These are phyloP conservation scores for Baronia brevicornis DNA, from an alignment of 2,888 invertebrate genomes.

Conservation along the genomic window DNA sequence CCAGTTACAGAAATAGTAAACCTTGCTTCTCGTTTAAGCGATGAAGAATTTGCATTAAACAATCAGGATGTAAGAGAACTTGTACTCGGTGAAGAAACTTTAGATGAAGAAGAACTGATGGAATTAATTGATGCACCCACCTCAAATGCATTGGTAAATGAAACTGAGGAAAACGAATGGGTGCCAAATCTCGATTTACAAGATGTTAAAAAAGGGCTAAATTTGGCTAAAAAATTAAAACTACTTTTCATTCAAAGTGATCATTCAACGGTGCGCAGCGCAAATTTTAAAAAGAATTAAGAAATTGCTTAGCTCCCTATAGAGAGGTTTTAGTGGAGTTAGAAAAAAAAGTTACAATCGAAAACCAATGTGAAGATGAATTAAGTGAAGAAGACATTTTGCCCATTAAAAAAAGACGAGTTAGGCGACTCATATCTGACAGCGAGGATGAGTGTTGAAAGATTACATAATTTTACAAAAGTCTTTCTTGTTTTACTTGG, in stretches of 20 bases:
- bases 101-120: constrained; percentile 6
- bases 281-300: constrained; percentile 1
- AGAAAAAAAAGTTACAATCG: constrained; percentile 1
- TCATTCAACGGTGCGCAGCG: constrained; percentile 2
- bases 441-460: constrained; percentile 2
- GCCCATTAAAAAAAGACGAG: constrained; percentile 4
- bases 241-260: constrained; percentile 1
- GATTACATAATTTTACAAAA: constrained; percentile 1
- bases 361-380: constrained; percentile 2
- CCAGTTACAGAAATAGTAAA: constrained; percentile 6
- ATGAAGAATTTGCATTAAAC: constrained; percentile 5
- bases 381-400: neutral
- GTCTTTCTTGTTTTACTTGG: neutral
- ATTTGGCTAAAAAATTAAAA: constrained; percentile 1
- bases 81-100: constrained; percentile 4
- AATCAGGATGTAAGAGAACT: constrained; percentile 5
- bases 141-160: constrained; percentile 5
- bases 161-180: constrained; percentile 1
- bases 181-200: constrained; percentile 1
- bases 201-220: constrained; percentile 1
- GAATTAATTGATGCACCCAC: constrained; percentile 4
- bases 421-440: constrained; percentile 3
- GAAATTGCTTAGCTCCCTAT: constrained; percentile 2
- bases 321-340: constrained; percentile 1
- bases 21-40: constrained; percentile 4